Conservation (phyloP, 2,113 vertebrate genomes). For the Morone chrysops region DNA sequence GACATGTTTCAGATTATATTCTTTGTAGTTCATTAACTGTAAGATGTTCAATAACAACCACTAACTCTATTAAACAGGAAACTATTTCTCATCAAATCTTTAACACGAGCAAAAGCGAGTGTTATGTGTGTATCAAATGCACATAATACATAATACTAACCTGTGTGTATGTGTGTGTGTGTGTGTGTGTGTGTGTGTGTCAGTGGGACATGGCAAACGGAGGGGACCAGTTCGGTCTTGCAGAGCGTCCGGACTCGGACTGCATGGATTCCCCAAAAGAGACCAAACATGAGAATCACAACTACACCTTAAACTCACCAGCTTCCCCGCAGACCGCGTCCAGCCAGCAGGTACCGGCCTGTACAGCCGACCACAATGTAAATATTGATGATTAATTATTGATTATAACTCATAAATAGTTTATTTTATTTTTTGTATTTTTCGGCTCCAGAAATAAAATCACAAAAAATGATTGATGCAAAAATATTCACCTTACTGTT, state of each 20-base stretch:
- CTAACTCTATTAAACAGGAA: no score
- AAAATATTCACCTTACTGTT: not conserved
- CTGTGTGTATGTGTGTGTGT: conserved; percentile 38
- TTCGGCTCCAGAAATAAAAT: not conserved
- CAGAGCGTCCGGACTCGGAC: conserved; percentile 87
- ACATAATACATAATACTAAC: not conserved
- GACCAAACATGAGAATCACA: conserved; percentile 83
- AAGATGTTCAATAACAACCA: not conserved
- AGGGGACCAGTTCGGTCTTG: conserved; percentile 91
- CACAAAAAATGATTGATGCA: not conserved
- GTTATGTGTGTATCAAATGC: no score
- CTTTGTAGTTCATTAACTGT: not conserved
- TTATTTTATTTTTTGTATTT: not conserved
- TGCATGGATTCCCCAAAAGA: conserved; percentile 89
- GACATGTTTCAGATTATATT: not conserved
- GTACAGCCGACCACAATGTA: conserved; percentile 1
- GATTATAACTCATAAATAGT: not conserved
- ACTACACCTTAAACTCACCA: conserved; percentile 85
- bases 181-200: conserved; percentile 31
- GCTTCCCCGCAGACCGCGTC: conserved; percentile 88
- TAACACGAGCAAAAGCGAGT: no score
- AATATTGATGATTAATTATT: not conserved
- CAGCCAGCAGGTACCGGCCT: conserved; percentile 87
- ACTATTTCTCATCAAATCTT: no score
- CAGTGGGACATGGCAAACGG: conserved; percentile 90